phyloP scores from a whole-genome alignment of 2,888 invertebrate species.

The Apocheima hispidaria region DNA sequence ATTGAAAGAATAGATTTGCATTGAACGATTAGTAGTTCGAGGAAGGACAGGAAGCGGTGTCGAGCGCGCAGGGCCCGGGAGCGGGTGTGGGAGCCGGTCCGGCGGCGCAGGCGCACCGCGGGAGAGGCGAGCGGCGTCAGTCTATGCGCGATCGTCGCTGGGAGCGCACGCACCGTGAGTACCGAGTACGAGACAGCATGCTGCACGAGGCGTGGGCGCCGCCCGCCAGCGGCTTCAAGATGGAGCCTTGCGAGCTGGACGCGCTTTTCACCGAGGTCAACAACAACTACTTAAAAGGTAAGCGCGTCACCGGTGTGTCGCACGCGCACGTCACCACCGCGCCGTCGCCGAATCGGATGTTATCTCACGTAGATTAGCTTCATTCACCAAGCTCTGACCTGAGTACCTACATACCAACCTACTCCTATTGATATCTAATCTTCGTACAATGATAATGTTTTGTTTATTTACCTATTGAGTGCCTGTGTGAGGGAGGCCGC shows the following conservation, averaged over 20 bases:
- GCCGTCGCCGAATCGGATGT: not conserved
- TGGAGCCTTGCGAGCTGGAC: slow-evolving; percentile 70
- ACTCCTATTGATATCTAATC: slow-evolving; percentile 1
- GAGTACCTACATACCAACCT: too few species aligned
- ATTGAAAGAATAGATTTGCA: not conserved
- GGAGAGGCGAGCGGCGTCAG: slow-evolving; percentile 39
- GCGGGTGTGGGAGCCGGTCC: too few species aligned
- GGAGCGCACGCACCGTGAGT: slow-evolving; percentile 40
- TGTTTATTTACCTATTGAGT: slow-evolving; percentile 2
- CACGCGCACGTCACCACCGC: not conserved
- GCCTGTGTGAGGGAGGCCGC: not conserved
- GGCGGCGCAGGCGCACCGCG: slow-evolving; percentile 32
- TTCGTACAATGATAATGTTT: slow-evolving; percentile 9
- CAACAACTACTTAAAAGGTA: slow-evolving; percentile 74
- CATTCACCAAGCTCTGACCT: not conserved
- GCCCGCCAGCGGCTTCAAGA: slow-evolving; percentile 52
- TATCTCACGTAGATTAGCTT: slow-evolving; percentile 6
- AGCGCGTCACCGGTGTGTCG: slow-evolving; percentile 34
- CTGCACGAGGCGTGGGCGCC: slow-evolving; percentile 71
- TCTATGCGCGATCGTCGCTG: slow-evolving; percentile 46
- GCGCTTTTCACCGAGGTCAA: slow-evolving; percentile 76
- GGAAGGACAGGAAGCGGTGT: slow-evolving; percentile 12
- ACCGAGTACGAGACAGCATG: slow-evolving; percentile 55
- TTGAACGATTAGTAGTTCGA: slow-evolving; percentile 7
- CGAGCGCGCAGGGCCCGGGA: slow-evolving; percentile 20